Percentiles rank a stretch among this genome's conserved stretches.
Evolutionary conservation across 2,113 vertebrate species (phyloP).

Genomic region (Hystrix cristata): DNA sequence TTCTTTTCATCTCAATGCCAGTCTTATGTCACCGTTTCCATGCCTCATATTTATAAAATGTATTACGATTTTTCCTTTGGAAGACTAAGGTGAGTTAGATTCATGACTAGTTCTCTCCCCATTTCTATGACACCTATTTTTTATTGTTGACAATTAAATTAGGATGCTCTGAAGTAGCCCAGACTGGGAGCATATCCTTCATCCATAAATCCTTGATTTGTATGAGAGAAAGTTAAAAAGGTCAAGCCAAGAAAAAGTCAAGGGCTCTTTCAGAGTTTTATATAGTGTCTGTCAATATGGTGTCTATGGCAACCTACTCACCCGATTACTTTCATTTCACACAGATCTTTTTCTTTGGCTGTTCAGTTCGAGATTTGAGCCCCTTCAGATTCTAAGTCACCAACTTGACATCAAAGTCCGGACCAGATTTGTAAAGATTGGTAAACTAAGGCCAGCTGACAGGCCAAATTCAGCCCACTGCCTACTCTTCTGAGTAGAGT

Average conservation of each 20-base stretch:
- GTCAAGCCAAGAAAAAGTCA: neutral
- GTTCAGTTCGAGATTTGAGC: neutral
- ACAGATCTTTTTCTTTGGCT: neutral
- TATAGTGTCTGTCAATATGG: neutral
- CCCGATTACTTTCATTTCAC: neutral
- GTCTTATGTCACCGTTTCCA: neutral
- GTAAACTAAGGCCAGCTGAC: neutral
- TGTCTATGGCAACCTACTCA: neutral
- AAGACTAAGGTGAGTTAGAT: neutral
- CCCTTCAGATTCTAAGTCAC: neutral
- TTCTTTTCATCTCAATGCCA: slow-evolving; percentile 3
- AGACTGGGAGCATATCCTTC: neutral
- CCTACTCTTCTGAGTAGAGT: neutral
- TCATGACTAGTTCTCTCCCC: neutral
- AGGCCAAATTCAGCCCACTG: neutral
- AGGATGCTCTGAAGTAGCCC: neutral
- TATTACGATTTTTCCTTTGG: neutral
- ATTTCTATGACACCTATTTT: neutral
- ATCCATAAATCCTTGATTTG: slow-evolving; percentile 34
- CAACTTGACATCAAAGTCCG: neutral
- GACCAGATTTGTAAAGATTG: neutral
- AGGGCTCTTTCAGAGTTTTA: neutral
- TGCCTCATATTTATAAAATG: slow-evolving; percentile 10
- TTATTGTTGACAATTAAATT: slow-evolving; percentile 46
- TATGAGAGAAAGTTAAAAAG: neutral